A percentile compares a stretch with the other conserved stretches of the same genome.
These are phyloP conservation scores for Drosophila pseudotalamancana DNA, from an alignment of 2,888 invertebrate species.

Conservation along the genomic window DNA sequence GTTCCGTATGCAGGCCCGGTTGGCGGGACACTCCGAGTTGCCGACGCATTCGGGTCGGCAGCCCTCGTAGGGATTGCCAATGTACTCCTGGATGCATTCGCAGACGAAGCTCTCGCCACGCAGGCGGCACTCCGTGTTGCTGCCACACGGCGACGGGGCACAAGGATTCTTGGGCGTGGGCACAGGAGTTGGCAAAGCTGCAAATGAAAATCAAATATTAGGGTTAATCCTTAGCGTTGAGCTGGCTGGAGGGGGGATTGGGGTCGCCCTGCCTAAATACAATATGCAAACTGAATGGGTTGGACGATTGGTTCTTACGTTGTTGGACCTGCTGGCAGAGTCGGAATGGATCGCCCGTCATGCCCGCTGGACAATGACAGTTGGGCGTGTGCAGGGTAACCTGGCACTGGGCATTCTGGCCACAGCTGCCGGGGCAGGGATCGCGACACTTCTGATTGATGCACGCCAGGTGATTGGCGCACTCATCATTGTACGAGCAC, in stretches of 20 bases:
- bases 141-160: conserved; percentile 89
- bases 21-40: conserved; percentile 93
- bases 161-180: conserved; percentile 86
- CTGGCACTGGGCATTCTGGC: conserved; percentile 89
- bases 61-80: conserved; percentile 90
- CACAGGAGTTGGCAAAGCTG: conserved; percentile 59
- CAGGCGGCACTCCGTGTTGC: conserved; percentile 88
- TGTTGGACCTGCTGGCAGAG: conserved; percentile 85
- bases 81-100: conserved; percentile 87
- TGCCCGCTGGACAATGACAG: conserved; percentile 88
- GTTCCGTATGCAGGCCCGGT: conserved; percentile 92
- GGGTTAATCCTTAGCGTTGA: conserved; percentile 4
- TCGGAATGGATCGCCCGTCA: conserved; percentile 91
- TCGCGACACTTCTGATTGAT: conserved; percentile 89
- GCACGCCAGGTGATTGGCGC: conserved; percentile 88
- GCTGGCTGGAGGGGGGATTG: neutral
- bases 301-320: conserved; percentile 71
- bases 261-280: conserved; percentile 46
- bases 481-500: conserved; percentile 90
- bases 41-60: conserved; percentile 94
- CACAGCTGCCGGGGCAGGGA: conserved; percentile 92
- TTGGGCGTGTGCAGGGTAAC: conserved; percentile 91
- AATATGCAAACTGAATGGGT: conserved; percentile 70
- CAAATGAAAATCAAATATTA: conserved; percentile 22
- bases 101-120: conserved; percentile 86